Percentiles rank a stretch among this genome's conserved stretches.
phyloP scores from a whole-genome alignment of 1,140 invertebrate species.

The Cyclargus thomasi region DNA sequence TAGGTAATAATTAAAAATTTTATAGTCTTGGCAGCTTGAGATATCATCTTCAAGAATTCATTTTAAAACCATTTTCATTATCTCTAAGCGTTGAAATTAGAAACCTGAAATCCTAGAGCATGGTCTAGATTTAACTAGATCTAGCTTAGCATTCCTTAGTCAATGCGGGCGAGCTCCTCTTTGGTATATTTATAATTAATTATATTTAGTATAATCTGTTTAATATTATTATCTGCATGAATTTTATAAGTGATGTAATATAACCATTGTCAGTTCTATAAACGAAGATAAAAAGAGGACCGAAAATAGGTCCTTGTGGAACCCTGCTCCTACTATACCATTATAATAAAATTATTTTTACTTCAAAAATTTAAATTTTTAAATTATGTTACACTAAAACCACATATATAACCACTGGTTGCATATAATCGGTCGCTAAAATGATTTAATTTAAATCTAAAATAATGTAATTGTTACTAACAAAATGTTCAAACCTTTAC shows the following conservation, averaged over 20 bases:
- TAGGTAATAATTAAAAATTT: not conserved
- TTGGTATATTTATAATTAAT: conserved; percentile 13
- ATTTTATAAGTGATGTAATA: not conserved
- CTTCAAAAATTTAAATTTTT: too few relatives aligned
- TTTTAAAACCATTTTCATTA: not conserved
- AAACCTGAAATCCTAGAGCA: conserved; percentile 28
- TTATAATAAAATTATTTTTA: too few relatives aligned
- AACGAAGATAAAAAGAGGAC: not conserved
- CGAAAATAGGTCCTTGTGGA: not conserved
- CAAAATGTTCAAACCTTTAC: too few relatives aligned
- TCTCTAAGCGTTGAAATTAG: conserved; percentile 11
- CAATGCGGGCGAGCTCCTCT: conserved; percentile 37
- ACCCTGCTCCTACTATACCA: not conserved
- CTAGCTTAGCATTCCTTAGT: conserved; percentile 31
- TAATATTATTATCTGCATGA: not conserved
- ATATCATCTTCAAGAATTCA: conserved; percentile 8
- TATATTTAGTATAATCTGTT: conserved; percentile 9
- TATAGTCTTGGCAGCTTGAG: not conserved
- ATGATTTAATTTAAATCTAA: too few relatives aligned
- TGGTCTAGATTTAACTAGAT: conserved; percentile 30
- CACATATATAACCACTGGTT: too few relatives aligned
- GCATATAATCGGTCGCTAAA: too few relatives aligned
- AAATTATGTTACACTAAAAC: too few relatives aligned
- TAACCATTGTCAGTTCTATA: not conserved
- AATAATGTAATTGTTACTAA: too few relatives aligned